A percentile compares a stretch with the other conserved stretches of the same genome.
phyloP scores from a whole-genome alignment of 2,113 vertebrate genomes.

The Callospermophilus lateralis region DNA sequence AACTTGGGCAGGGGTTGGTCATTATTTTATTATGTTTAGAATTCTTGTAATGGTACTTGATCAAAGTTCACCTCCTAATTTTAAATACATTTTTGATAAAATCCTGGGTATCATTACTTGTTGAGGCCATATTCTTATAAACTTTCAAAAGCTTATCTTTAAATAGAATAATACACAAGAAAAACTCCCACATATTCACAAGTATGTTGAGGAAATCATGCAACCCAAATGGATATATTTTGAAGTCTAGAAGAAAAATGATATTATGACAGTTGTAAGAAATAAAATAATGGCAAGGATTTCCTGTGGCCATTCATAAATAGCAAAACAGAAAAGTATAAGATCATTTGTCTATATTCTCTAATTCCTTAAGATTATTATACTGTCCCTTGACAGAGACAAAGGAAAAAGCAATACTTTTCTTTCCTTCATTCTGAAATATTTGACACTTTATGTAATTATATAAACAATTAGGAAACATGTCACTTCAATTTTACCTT shows the following conservation, averaged over 20 bases:
- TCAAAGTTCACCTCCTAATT: not conserved
- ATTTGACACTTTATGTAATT: slow-evolving; percentile 50
- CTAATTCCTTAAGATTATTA: not conserved
- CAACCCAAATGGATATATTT: not conserved
- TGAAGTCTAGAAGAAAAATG: slow-evolving; percentile 5
- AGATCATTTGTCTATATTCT: not conserved
- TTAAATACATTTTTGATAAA: slow-evolving; percentile 36
- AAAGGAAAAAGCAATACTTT: not conserved
- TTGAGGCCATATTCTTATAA: not conserved
- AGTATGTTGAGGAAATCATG: not conserved
- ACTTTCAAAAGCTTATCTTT: not conserved
- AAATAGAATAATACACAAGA: not conserved
- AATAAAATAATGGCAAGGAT: not conserved
- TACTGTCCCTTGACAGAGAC: slow-evolving; percentile 5
- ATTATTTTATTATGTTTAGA: slow-evolving; percentile 47
- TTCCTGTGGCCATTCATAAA: not conserved
- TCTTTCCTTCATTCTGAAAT: not conserved
- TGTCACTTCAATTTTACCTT: slow-evolving; percentile 53
- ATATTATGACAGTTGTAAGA: not conserved
- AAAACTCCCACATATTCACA: not conserved
- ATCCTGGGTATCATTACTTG: not conserved
- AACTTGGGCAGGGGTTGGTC: not conserved
- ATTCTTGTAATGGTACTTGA: not conserved
- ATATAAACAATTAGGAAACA: slow-evolving; percentile 58
- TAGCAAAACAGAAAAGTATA: not conserved